Percentiles rank a stretch among this genome's conserved stretches.
Conservation (phyloP, 2,797 vertebrate genomes). For the Tapirus indicus region DNA sequence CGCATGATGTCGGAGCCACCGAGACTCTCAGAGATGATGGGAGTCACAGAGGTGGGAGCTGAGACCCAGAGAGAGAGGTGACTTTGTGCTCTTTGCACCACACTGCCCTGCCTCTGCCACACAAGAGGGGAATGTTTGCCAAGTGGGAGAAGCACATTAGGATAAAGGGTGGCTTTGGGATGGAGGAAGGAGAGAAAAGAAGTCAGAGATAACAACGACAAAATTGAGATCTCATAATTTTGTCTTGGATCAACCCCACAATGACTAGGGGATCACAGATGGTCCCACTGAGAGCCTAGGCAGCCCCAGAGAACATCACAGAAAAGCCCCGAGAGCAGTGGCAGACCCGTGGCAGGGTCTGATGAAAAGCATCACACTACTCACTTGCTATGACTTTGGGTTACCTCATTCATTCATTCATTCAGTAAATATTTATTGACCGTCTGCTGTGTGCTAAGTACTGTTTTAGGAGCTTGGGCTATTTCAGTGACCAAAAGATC, state of each 20-base stretch:
- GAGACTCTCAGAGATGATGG: not conserved
- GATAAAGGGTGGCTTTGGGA: not conserved
- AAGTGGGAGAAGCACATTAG: not conserved
- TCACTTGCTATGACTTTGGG: not conserved
- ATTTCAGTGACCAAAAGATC: not conserved
- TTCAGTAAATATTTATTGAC: not conserved
- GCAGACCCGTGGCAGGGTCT: not conserved
- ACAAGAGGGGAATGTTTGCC: not conserved
- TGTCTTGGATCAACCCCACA: not conserved
- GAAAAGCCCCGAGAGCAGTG: not conserved
- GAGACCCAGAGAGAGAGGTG: not conserved
- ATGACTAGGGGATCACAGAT: no score
- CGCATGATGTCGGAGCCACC: not conserved
- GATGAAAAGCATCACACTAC: not conserved
- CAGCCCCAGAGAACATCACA: not conserved
- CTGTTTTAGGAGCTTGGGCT: constrained; percentile 2
- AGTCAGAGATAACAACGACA: not conserved
- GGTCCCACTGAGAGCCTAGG: not conserved
- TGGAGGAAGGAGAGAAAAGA: not conserved
- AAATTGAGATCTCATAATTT: not conserved
- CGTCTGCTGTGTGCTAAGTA: not conserved
- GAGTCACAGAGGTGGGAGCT: not conserved
- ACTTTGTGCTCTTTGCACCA: not conserved
- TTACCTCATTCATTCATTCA: not conserved
- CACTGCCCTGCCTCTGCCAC: not conserved